Evolutionary conservation across 2,113 vertebrate genomes (phyloP).

Genomic region (Megaceryle maxima): DNA sequence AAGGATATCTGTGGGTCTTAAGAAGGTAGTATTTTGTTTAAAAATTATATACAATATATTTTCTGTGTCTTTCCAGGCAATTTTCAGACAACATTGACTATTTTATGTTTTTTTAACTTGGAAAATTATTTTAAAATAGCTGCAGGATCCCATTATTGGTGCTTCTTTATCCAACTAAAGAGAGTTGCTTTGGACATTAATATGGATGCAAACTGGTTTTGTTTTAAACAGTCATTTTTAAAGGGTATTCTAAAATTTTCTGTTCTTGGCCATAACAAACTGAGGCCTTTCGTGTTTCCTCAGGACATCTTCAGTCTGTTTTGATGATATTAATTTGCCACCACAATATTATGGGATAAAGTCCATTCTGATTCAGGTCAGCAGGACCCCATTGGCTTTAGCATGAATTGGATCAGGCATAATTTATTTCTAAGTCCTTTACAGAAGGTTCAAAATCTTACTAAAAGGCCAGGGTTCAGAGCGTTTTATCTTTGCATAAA

Average conservation of each 20-base stretch:
- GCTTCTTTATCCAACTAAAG: neutral
- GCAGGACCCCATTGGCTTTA: neutral
- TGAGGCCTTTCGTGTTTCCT: neutral
- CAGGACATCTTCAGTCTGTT: neutral
- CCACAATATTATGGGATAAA: neutral
- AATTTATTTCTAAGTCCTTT: neutral
- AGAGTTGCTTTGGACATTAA: neutral
- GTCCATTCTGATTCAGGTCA: neutral
- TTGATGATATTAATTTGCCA: neutral
- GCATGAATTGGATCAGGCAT: neutral
- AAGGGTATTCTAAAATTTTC: neutral
- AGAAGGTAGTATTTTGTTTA: neutral
- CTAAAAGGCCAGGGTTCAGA: neutral
- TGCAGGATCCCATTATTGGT: neutral
- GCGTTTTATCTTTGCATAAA: neutral
- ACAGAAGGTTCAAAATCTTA: neutral
- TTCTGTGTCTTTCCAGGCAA: neutral
- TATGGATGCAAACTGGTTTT: neutral
- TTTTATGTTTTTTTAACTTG: neutral
- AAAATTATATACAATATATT: neutral
- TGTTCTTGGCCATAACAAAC: neutral
- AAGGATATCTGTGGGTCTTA: neutral
- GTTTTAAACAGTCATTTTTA: neutral
- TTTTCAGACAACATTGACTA: neutral
- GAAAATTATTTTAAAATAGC: neutral